Percentiles rank a stretch among this genome's conserved stretches.
These are phyloP conservation scores for Rhopalosiphum maidis DNA, from an alignment of 1,140 invertebrate genomes.

Conservation along the genomic window DNA sequence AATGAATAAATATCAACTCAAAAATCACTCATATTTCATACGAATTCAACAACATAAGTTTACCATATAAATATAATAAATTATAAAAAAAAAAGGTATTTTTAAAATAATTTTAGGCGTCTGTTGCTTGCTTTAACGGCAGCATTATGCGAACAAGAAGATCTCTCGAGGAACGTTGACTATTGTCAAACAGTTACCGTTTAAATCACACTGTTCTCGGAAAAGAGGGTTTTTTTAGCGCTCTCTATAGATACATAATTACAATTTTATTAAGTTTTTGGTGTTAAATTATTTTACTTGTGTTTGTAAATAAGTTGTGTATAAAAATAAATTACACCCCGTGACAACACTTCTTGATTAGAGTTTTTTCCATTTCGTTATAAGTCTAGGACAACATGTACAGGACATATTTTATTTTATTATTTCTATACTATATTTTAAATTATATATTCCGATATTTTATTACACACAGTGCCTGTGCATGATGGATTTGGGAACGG, in stretches of 20 bases:
- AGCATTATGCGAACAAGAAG: background rate
- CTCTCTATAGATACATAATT: background rate
- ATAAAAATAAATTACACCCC: background rate
- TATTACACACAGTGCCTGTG: background rate
- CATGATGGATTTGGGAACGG: conserved; percentile 7
- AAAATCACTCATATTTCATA: background rate
- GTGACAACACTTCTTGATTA: background rate
- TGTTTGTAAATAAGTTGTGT: background rate
- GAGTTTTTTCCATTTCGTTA: background rate
- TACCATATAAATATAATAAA: background rate
- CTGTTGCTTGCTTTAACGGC: no score
- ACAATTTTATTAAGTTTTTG: background rate
- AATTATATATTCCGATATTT: background rate
- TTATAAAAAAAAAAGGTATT: no score
- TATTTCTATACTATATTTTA: background rate
- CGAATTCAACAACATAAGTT: background rate
- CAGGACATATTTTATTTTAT: background rate
- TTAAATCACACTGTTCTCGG: background rate
- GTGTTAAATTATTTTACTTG: background rate
- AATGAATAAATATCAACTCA: background rate
- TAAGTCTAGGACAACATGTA: background rate
- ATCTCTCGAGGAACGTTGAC: background rate
- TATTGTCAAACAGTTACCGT: background rate
- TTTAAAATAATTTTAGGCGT: no score
- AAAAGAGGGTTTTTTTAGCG: background rate